Evolutionary conservation across 1,140 invertebrate genomes (phyloP), one percentile per base, ranked within the genome.

Genomic region (Metopolophium dirhodum): DNA sequence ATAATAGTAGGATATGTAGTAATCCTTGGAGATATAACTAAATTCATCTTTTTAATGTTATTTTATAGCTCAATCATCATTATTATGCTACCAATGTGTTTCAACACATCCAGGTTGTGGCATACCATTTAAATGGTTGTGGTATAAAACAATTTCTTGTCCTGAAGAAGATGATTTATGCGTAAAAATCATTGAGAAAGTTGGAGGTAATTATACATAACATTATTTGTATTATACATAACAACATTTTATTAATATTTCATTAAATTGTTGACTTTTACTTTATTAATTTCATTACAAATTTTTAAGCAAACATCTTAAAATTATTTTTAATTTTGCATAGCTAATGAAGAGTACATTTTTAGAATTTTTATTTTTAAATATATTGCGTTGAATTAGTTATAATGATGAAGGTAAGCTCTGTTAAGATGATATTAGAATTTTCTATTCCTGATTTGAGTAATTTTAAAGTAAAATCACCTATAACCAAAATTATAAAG

Each of bases 91-190:
- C 95, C 96, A 97, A 95, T 99, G 98, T 95, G 97, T 98, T 35
- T 97, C 98, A 57, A 98, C 97, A 37, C 97, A 98, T 93, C 98
- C 98, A 35, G 98, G 98, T 11, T 99, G 98, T 96, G 97, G 96
- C 30, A 96, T 97, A 49, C 96, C 97, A 26, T 97, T 99, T 94
- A 98, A 98, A 95, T 99, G 98, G 98, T 95, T 97, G 18, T 97
- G 96, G 95, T 96, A 97, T 93, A 97, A 96, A 96, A 96, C 97
- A n/a, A 96, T 96, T 94, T 96, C 96, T 6, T 99, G 98, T 95
- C 97, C 97, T 1, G 97, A 98, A 94, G 95, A 96, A 94, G 96
- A 98, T 95, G 98, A 99, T 95, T 97, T 98, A 94, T 99, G 98
- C 96, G 97, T 99, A 0, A 99, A 99, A 96, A 96, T 99, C 57